These are phyloP conservation scores for Trematomus bernacchii DNA, from an alignment of 2,797 vertebrate genomes.

Conservation along the genomic window DNA sequence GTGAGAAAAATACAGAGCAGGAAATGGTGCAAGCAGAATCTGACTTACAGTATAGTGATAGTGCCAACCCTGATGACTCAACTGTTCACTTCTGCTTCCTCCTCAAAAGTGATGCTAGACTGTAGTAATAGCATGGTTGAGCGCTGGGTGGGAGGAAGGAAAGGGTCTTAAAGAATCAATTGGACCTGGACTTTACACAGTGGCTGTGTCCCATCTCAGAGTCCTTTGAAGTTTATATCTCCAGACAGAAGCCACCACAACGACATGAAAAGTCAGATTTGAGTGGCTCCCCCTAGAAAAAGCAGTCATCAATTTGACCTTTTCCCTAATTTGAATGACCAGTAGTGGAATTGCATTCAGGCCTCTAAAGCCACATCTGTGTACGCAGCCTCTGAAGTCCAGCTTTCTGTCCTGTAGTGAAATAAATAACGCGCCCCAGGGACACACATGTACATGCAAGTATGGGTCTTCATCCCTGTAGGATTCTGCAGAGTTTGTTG, in stretches of 20 bases:
- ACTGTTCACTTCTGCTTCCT: neutral
- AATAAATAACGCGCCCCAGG: conserved; percentile 16
- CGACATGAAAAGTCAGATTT: neutral
- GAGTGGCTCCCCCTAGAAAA: neutral
- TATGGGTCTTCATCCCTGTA: conserved; percentile 8
- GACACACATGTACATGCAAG: conserved; percentile 13
- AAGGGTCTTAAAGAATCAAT: conserved; percentile 13
- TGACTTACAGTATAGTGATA: neutral
- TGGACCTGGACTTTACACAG: neutral
- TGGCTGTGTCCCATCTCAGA: neutral
- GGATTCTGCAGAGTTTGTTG: conserved; percentile 62
- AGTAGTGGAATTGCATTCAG: neutral
- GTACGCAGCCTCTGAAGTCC: neutral
- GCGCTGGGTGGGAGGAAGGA: neutral
- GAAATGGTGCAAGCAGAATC: neutral
- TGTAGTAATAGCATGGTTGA: neutral
- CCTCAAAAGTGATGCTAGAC: conserved; percentile 7
- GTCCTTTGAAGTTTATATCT: neutral
- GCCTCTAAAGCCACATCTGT: neutral
- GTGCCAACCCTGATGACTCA: neutral
- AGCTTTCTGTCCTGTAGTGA: conserved; percentile 55
- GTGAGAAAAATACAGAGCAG: neutral
- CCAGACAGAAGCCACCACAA: neutral
- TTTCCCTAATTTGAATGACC: neutral
- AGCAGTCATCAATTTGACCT: neutral